Base-by-base conservation (phyloP, 1,140 invertebrate genomes). In the Sinonovacula constricta region DNA sequence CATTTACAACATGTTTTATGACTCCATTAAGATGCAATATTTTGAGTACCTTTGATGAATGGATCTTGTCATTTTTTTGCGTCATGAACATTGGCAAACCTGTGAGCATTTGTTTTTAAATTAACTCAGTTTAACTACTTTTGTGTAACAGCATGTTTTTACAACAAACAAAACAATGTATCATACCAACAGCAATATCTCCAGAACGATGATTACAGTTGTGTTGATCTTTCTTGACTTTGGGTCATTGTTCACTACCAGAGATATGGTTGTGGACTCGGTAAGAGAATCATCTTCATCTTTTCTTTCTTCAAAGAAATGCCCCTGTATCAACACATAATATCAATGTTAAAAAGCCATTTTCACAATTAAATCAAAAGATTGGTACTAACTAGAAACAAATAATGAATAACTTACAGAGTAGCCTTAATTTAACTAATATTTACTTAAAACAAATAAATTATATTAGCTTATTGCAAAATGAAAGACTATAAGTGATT, bases 101-200 rank as follows among this genome's bases (percentile, higher is more conserved):
- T 18, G 51, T 31, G 3, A 3, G 5, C 4, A 49, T 22, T 28
- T 33, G 10, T 36, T 30, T 12, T 30, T 10, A 51, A 18, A 0
- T 10, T 26, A 3, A 30, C 31, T 12, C 49, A 45, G 28, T 76
- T 30, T 56, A 15, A 24, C 49, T n/a, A 1, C 24, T 10, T 10
- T 7, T 34, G 0, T 14, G n/a, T n/a, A n/a, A n/a, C n/a, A n/a
- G n/a, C n/a, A n/a, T n/a, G n/a, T n/a, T n/a, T n/a, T n/a, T n/a
- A n/a, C n/a, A n/a, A n/a, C n/a, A n/a, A n/a, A n/a, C n/a, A n/a
- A n/a, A n/a, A n/a, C n/a, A n/a, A n/a, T 31, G 3, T 15, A 18
- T 2, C 80, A 70, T 86, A 88, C 86, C 79, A 87, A 60, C 2
- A 87, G 2, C 0, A 83, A 0, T 22, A 84, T 80, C 22, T 83